Evolutionary conservation across 2,888 invertebrate species (phyloP).

Genomic region (Thecocarcelia acutangulata): DNA sequence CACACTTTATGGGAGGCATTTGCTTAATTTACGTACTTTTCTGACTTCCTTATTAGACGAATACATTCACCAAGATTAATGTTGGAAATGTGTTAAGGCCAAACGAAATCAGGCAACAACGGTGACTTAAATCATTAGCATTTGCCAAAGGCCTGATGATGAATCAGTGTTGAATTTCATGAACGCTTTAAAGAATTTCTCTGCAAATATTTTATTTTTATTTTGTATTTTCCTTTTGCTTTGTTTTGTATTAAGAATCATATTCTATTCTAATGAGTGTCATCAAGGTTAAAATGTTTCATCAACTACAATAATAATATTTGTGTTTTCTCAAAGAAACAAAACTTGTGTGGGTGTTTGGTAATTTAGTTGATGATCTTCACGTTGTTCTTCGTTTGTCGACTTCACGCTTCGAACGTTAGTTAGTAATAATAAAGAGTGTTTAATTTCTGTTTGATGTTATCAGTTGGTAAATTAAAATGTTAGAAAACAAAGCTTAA

Average conservation of each 20-base stretch:
- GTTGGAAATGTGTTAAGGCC: constrained; percentile 33
- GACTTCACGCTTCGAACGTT: constrained; percentile 55
- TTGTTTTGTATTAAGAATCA: constrained; percentile 28
- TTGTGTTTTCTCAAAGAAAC: constrained; percentile 25
- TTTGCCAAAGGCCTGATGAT: constrained; percentile 19
- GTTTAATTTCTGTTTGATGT: constrained; percentile 18
- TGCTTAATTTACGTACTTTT: constrained; percentile 37
- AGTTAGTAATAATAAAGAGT: constrained; percentile 50
- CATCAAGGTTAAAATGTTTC: constrained; percentile 50
- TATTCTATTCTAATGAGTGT: constrained; percentile 56
- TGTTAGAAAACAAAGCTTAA: constrained; percentile 6
- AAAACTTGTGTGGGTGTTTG: constrained; percentile 45
- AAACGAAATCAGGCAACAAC: constrained; percentile 18
- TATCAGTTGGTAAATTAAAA: constrained; percentile 11
- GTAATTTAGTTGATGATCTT: constrained; percentile 8
- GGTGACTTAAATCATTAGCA: constrained; percentile 44
- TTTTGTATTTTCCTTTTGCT: too few species aligned
- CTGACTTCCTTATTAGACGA: constrained; percentile 57
- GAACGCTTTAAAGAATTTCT: background rate
- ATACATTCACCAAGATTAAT: constrained; percentile 19
- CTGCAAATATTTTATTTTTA: background rate
- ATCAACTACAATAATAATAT: constrained; percentile 32
- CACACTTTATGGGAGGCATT: constrained; percentile 51
- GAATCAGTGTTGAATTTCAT: constrained; percentile 12
- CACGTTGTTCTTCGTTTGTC: constrained; percentile 22